Conservation (phyloP, 2,113 vertebrate species). For the Myodes glareolus region DNA sequence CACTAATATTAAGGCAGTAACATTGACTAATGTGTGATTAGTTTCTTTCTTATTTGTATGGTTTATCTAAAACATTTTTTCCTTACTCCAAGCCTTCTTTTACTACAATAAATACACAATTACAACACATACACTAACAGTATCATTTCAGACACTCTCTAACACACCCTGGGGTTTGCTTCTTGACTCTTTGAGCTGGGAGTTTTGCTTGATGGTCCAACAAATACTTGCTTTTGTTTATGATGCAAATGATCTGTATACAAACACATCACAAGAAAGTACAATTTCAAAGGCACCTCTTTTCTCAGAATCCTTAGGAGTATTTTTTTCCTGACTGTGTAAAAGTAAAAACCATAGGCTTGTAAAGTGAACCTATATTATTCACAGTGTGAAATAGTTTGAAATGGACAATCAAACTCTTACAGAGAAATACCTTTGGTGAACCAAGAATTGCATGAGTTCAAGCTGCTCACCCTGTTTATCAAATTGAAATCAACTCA, state of each 20-base stretch:
- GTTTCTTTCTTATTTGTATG: neutral
- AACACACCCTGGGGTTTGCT: constrained; percentile 7
- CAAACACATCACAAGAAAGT: neutral
- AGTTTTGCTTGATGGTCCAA: constrained; percentile 5
- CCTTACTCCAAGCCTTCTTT: neutral
- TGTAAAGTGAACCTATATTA: neutral
- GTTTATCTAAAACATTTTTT: constrained; percentile 38
- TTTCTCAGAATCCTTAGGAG: constrained; percentile 13
- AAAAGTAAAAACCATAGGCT: neutral
- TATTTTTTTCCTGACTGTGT: neutral
- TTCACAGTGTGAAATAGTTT: constrained; percentile 11
- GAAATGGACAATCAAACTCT: constrained; percentile 31
- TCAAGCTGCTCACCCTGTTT: neutral
- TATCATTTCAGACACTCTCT: constrained; percentile 26
- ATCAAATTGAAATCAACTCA: constrained; percentile 21
- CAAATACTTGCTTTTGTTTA: constrained; percentile 32
- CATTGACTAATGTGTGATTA: neutral
- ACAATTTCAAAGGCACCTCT: neutral
- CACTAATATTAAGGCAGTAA: constrained; percentile 29
- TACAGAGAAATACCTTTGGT: neutral
- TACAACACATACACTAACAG: neutral
- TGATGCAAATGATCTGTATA: neutral
- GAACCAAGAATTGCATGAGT: neutral
- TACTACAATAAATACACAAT: constrained; percentile 30
- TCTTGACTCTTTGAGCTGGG: neutral